These are phyloP conservation scores for Acanthochromis polyacanthus DNA, from an alignment of 2,113 vertebrate genomes.

Conservation along the genomic window DNA sequence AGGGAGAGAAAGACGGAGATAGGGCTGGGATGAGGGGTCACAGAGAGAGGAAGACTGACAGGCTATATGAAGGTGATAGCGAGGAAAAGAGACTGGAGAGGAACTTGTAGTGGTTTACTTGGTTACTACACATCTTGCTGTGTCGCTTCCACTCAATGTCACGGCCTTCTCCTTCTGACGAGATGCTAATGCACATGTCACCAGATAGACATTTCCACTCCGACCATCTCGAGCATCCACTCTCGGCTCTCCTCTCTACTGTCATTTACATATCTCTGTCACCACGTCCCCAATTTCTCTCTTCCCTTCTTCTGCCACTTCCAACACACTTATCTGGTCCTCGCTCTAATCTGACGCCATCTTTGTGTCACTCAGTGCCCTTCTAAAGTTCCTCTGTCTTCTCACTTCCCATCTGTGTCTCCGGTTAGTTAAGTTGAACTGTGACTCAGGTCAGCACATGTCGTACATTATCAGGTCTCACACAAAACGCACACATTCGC, in stretches of 20 bases:
- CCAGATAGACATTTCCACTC: slow-evolving; percentile 59
- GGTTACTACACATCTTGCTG: slow-evolving; percentile 38
- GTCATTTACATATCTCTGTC: slow-evolving; percentile 65
- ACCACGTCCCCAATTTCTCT: slow-evolving; percentile 30
- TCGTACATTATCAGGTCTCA: background rate
- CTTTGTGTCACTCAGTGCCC: slow-evolving; percentile 44
- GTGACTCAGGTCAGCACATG: slow-evolving; percentile 13
- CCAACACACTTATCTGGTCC: slow-evolving; percentile 32
- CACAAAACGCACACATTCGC: background rate
- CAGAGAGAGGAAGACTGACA: slow-evolving; percentile 40
- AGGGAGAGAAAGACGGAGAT: slow-evolving; percentile 7
- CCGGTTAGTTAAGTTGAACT: slow-evolving; percentile 21
- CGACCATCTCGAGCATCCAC: slow-evolving; percentile 41
- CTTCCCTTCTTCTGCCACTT: slow-evolving; percentile 38
- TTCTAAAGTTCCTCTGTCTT: slow-evolving; percentile 5
- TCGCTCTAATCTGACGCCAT: slow-evolving; percentile 54
- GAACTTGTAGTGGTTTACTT: slow-evolving; percentile 51
- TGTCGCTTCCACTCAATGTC: slow-evolving; percentile 69
- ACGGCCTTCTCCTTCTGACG: slow-evolving; percentile 45
- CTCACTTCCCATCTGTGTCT: slow-evolving; percentile 5
- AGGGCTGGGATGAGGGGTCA: slow-evolving; percentile 13
- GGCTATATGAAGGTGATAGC: slow-evolving; percentile 19
- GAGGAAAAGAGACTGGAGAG: slow-evolving; percentile 13
- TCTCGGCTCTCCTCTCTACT: slow-evolving; percentile 28
- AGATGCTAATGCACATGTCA: slow-evolving; percentile 77